These are phyloP conservation scores for Larimichthys polyactis DNA, from an alignment of 2,113 vertebrate species.

Conservation along the genomic window DNA sequence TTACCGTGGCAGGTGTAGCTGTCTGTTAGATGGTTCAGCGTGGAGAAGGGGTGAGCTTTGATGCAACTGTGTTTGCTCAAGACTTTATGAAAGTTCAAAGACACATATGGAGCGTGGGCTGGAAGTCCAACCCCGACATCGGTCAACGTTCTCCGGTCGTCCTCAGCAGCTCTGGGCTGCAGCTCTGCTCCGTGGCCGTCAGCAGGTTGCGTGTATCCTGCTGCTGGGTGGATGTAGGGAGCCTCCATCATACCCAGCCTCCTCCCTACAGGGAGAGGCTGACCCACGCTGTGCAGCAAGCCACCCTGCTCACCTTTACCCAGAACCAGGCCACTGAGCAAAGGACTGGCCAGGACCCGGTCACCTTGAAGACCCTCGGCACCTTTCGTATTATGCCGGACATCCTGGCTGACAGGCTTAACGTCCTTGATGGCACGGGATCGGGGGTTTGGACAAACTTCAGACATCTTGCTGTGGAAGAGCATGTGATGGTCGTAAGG, in stretches of 20 bases:
- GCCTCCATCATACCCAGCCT: slow-evolving; percentile 83
- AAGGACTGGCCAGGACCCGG: slow-evolving; percentile 64
- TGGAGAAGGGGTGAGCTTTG: slow-evolving; percentile 77
- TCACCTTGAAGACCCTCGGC: slow-evolving; percentile 49
- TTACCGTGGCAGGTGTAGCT: slow-evolving; percentile 74
- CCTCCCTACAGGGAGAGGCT: slow-evolving; percentile 83
- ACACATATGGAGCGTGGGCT: slow-evolving; percentile 86
- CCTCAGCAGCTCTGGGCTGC: slow-evolving; percentile 64
- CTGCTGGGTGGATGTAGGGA: slow-evolving; percentile 68
- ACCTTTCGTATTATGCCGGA: slow-evolving; percentile 54
- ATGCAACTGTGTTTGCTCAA: slow-evolving; percentile 87
- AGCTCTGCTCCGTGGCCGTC: slow-evolving; percentile 50
- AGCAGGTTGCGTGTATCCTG: slow-evolving; percentile 60
- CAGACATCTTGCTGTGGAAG: slow-evolving; percentile 72
- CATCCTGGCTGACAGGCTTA: slow-evolving; percentile 78
- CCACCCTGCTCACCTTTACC: slow-evolving; percentile 83
- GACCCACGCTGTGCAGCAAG: slow-evolving; percentile 77
- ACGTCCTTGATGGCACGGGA: slow-evolving; percentile 76
- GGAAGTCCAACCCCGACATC: slow-evolving; percentile 74
- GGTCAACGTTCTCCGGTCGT: slow-evolving; percentile 67
- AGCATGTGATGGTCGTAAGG: slow-evolving; percentile 68
- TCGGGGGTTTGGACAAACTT: slow-evolving; percentile 32
- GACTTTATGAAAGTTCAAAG: slow-evolving; percentile 91
- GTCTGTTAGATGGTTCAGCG: slow-evolving; percentile 79
- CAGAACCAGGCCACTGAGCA: slow-evolving; percentile 77